A percentile compares a stretch with the other conserved stretches of the same genome.
phyloP scores from a whole-genome alignment of 2,888 invertebrate genomes.

The Tachystola acroxantha region DNA sequence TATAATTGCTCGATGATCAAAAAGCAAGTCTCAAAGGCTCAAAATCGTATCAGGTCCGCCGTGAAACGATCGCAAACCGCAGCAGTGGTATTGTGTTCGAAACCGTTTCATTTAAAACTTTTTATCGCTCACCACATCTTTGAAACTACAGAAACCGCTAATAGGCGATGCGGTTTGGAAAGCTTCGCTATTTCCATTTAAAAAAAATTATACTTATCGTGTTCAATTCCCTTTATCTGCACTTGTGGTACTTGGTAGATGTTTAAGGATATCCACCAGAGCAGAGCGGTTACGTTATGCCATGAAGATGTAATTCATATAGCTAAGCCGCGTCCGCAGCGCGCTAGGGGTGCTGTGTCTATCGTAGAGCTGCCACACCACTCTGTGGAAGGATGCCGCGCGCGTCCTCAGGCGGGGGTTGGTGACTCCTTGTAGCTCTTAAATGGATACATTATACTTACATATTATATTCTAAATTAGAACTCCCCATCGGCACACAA shows the following conservation, averaged over 20 bases:
- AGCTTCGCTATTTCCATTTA: slow-evolving; percentile 32
- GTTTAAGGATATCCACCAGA: too few relatives aligned
- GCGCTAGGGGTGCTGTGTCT: too few relatives aligned
- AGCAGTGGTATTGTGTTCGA: slow-evolving; percentile 22
- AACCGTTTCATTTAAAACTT: slow-evolving; percentile 48
- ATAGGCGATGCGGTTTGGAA: slow-evolving; percentile 55
- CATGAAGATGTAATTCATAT: too few relatives aligned
- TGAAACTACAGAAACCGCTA: slow-evolving; percentile 55
- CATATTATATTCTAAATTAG: too few relatives aligned
- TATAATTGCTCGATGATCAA: not conserved
- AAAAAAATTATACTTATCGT: not conserved
- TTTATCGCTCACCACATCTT: slow-evolving; percentile 46
- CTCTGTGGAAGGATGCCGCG: too few relatives aligned
- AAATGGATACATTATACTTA: too few relatives aligned
- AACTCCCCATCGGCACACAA: too few relatives aligned
- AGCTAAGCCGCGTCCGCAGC: too few relatives aligned
- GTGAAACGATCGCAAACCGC: slow-evolving; percentile 30
- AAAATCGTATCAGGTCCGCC: slow-evolving; percentile 6
- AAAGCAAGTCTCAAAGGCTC: not conserved
- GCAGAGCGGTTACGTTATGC: too few relatives aligned
- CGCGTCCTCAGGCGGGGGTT: too few relatives aligned
- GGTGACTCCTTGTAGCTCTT: too few relatives aligned
- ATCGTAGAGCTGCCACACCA: too few relatives aligned
- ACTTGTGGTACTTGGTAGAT: slow-evolving; percentile 6
- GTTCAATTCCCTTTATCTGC: not conserved